A percentile compares a stretch with the other conserved stretches of the same genome.
Conservation (phyloP, 2,888 invertebrate genomes). For the Xestia c-nigrum region DNA sequence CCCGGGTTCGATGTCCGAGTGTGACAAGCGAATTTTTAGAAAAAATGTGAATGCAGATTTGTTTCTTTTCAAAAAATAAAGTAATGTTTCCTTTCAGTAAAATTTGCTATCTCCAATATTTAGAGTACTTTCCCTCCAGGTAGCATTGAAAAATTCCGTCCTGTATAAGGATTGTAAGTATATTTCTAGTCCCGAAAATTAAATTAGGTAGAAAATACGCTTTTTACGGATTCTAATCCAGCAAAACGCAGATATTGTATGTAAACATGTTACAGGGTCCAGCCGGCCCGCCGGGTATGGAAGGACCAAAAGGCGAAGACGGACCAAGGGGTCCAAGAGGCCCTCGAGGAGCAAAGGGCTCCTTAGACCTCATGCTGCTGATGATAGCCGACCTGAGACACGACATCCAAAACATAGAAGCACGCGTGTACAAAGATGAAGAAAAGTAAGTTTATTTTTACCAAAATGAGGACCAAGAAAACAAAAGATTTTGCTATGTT, state of each 20-base stretch:
- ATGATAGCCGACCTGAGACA: slow-evolving; percentile 92
- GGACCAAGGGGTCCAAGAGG: slow-evolving; percentile 91
- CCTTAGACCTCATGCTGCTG: slow-evolving; percentile 92
- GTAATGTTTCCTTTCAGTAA: too few relatives aligned
- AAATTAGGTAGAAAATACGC: not conserved
- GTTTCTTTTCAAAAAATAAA: too few relatives aligned
- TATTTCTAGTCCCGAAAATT: not conserved
- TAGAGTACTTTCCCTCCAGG: too few relatives aligned
- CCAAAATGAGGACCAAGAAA: not conserved
- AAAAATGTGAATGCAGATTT: too few relatives aligned
- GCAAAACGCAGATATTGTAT: not conserved
- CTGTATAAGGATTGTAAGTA: not conserved
- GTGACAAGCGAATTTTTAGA: too few relatives aligned
- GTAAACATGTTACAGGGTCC: slow-evolving; percentile 87
- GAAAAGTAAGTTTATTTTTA: slow-evolving; percentile 75
- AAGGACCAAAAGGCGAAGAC: slow-evolving; percentile 91
- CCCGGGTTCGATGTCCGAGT: too few relatives aligned
- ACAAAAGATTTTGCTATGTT: not conserved
- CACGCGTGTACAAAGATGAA: slow-evolving; percentile 90
- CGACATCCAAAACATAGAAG: slow-evolving; percentile 91
- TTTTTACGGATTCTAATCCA: not conserved
- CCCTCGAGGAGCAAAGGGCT: slow-evolving; percentile 91
- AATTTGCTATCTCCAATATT: too few relatives aligned
- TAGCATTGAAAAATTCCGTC: too few relatives aligned
- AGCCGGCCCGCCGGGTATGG: slow-evolving; percentile 90